Conservation (phyloP, 2,797 vertebrate genomes). For the Limnodromus scolopaceus region DNA sequence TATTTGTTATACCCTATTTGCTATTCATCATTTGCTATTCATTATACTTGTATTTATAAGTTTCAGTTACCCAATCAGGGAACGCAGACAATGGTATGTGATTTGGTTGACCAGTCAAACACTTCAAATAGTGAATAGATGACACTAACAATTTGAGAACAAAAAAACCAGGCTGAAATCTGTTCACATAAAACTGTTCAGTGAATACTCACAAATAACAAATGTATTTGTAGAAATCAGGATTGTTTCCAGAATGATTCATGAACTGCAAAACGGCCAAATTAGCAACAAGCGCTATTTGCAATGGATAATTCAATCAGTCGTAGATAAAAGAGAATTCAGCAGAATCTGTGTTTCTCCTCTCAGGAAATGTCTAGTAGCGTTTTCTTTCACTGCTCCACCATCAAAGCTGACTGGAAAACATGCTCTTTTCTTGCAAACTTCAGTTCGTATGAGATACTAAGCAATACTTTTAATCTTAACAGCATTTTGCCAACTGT, state of each 20-base stretch:
- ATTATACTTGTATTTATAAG: conserved; percentile 51
- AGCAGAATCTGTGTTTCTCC: neutral
- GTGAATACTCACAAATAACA: conserved; percentile 62
- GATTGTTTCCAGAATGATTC: conserved; percentile 65
- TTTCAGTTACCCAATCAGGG: conserved; percentile 43
- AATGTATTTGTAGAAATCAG: conserved; percentile 51
- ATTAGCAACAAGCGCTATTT: conserved; percentile 59
- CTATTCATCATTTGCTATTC: conserved; percentile 63
- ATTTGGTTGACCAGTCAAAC: conserved; percentile 70
- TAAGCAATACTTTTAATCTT: neutral
- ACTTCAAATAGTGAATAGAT: conserved; percentile 56
- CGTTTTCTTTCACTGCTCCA: neutral
- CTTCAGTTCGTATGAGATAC: neutral
- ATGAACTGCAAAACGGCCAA: conserved; percentile 48
- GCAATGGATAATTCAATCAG: conserved; percentile 47
- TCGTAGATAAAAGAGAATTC: conserved; percentile 15
- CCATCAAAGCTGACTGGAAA: neutral
- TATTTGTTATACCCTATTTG: conserved; percentile 54
- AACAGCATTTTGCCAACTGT: neutral
- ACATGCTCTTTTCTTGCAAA: neutral
- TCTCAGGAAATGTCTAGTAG: neutral
- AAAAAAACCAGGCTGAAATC: conserved; percentile 54
- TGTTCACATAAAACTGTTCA: conserved; percentile 56
- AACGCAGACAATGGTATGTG: conserved; percentile 52
- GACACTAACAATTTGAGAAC: conserved; percentile 39